These are phyloP conservation scores for Nomada lathburiana DNA, from an alignment of 2,888 invertebrate species.

Conservation along the genomic window DNA sequence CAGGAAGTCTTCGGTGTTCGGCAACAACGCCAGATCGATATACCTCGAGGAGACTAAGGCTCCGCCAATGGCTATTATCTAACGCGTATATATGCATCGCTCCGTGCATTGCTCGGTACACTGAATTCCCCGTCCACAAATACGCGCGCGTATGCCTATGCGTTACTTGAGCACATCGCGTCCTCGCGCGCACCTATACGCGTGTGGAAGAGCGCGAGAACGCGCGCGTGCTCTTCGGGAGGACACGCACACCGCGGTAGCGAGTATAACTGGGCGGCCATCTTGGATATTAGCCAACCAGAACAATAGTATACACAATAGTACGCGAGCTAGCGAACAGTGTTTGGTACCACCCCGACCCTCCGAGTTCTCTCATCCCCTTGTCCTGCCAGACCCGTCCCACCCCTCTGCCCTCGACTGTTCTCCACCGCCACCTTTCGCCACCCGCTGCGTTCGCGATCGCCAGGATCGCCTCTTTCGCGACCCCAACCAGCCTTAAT, in stretches of 20 bases:
- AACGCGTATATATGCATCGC: slow-evolving; percentile 74
- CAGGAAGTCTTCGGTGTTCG: slow-evolving; percentile 70
- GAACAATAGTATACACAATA: slow-evolving; percentile 84
- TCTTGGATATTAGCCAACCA: slow-evolving; percentile 84
- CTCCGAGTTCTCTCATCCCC: slow-evolving; percentile 62
- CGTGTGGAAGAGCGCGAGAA: background rate
- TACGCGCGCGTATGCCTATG: slow-evolving; percentile 57
- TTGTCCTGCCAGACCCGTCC: slow-evolving; percentile 39
- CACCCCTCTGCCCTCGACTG: slow-evolving; percentile 51
- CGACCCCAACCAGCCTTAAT: slow-evolving; percentile 48
- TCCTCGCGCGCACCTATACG: slow-evolving; percentile 39
- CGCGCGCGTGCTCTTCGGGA: slow-evolving; percentile 42
- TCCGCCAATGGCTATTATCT: slow-evolving; percentile 81
- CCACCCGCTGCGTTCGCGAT: slow-evolving; percentile 49
- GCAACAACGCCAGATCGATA: slow-evolving; percentile 72
- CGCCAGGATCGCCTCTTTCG: slow-evolving; percentile 58
- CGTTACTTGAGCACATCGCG: slow-evolving; percentile 60
- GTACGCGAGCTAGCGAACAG: slow-evolving; percentile 80
- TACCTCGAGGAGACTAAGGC: slow-evolving; percentile 77
- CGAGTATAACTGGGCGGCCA: slow-evolving; percentile 82
- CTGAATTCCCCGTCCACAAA: slow-evolving; percentile 75
- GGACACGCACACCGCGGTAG: slow-evolving; percentile 64
- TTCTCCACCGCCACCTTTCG: slow-evolving; percentile 62
- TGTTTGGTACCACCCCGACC: slow-evolving; percentile 77
- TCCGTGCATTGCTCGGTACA: slow-evolving; percentile 73